Percentiles rank a stretch among this genome's conserved stretches.
Evolutionary conservation across 1,140 invertebrate species (phyloP).

Genomic region (Brachionus paranguensis): DNA sequence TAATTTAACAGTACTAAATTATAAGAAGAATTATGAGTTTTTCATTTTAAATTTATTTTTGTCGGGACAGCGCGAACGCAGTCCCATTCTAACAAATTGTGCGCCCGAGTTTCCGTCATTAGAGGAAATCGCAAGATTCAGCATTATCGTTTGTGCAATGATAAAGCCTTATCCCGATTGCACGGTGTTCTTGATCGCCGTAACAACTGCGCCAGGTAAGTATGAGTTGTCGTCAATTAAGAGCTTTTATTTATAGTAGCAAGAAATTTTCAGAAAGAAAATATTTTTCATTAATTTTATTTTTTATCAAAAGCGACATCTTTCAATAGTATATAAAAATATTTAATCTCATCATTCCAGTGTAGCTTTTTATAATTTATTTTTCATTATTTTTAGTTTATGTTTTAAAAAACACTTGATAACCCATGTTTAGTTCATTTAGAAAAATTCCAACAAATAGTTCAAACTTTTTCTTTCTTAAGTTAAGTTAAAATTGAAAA

Average conservation of each 20-base stretch:
- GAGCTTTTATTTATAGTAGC: background rate
- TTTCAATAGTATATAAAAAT: background rate
- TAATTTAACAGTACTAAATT: too few relatives aligned
- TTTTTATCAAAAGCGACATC: background rate
- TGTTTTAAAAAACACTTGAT: too few relatives aligned
- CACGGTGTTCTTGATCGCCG: slow-evolving; percentile 40
- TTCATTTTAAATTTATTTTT: slow-evolving; percentile 9
- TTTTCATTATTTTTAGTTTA: too few relatives aligned
- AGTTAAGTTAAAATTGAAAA: too few relatives aligned
- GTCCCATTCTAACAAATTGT: slow-evolving; percentile 40
- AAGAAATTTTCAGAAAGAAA: background rate
- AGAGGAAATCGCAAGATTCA: slow-evolving; percentile 39
- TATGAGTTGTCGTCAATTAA: slow-evolving; percentile 2
- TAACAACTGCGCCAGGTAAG: slow-evolving; percentile 41
- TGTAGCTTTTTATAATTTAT: too few relatives aligned
- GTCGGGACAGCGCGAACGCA: slow-evolving; percentile 41
- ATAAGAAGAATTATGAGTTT: background rate
- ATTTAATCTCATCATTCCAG: too few relatives aligned
- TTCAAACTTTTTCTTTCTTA: too few relatives aligned
- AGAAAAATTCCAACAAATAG: too few relatives aligned
- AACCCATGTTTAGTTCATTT: too few relatives aligned
- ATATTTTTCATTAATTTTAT: slow-evolving; percentile 17
- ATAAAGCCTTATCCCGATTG: slow-evolving; percentile 39
- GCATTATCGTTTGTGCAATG: slow-evolving; percentile 36
- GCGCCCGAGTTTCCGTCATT: slow-evolving; percentile 41